phyloP scores from a whole-genome alignment of 1,140 invertebrate genomes.

The Orchestia grillus region DNA sequence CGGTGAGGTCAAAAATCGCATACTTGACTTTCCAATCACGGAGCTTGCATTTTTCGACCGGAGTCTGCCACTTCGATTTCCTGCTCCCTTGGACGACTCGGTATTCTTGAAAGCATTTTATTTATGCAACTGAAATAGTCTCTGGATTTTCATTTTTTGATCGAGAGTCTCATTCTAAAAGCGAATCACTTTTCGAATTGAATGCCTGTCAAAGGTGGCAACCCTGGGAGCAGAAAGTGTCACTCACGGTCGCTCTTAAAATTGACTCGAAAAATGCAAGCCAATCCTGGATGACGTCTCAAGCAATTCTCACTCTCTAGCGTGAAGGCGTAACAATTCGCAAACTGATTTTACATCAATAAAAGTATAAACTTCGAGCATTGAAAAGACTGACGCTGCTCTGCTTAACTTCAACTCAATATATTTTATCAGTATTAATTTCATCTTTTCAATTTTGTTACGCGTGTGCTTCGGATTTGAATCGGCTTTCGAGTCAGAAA shows the following conservation, averaged over 20 bases:
- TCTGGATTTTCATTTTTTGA: constrained; percentile 53
- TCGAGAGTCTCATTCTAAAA: constrained; percentile 50
- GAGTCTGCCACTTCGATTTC: constrained; percentile 28
- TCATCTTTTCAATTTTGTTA: too few species aligned
- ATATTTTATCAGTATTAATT: too few species aligned
- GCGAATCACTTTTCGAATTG: constrained; percentile 55
- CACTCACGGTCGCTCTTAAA: background rate
- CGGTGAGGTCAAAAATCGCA: constrained; percentile 32
- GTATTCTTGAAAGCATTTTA: background rate
- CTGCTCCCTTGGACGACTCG: background rate
- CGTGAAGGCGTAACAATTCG: background rate
- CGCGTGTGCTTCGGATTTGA: too few species aligned
- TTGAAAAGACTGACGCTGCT: too few species aligned
- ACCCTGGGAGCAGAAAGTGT: background rate
- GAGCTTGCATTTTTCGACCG: constrained; percentile 4
- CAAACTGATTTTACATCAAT: background rate
- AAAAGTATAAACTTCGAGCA: too few species aligned
- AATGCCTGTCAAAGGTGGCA: constrained; percentile 56
- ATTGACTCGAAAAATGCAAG: background rate
- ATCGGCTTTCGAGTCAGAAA: too few species aligned
- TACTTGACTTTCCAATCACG: constrained; percentile 5
- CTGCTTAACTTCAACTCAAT: too few species aligned
- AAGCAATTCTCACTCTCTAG: background rate
- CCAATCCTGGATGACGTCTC: background rate
- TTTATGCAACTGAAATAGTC: constrained; percentile 25